Base-by-base conservation (phyloP, 2,888 invertebrate genomes). In the Ophioninae sp. region DNA sequence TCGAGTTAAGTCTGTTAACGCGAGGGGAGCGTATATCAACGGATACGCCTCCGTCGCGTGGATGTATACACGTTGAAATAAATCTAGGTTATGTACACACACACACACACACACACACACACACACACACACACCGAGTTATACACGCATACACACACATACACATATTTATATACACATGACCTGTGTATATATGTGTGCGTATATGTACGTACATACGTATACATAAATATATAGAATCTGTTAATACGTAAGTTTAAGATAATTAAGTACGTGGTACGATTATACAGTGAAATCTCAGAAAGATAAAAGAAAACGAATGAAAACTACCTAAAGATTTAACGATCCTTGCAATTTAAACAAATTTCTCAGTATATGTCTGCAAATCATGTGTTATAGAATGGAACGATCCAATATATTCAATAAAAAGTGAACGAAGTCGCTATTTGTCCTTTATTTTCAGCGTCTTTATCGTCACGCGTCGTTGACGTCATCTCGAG, bases 321-420 rank as follows among this genome's bases (percentile, higher is more conserved):
- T n/a, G 41, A 63, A 10, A 88, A 88, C 90, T 90, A 89, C 89
- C 90, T 87, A 88, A 90, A 88, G 86, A 89, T 89, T 91, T 90
- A 88, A 87, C 86, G 88, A 90, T 90, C 90, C 89, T 90, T 89
- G 87, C 91, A 90, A 86, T 91, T 90, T 79, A 88, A 86, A 85
- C 83, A 75, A 83, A 90, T 90, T 90, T 91, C 90, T 90, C 90
- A 90, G 87, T 90, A 91, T 91, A 91, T 92, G 91, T 91, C 91
- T 89, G 89, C 91, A 90, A 79, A 91, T 92, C 90, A 90, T 91
- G 90, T 91, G 91, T 90, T 88, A 91, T 91, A 91, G 90, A 89
- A 85, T 65, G 87, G 86, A 91, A 90, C 87, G 88, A 90, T 91
- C 90, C 88, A 88, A 91, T 91, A 59, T 79, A 79, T 79, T 90